A percentile compares a stretch with the other conserved stretches of the same genome.
Evolutionary conservation across 2,888 invertebrate genomes (phyloP).

Genomic region (Parnassius glacialis): DNA sequence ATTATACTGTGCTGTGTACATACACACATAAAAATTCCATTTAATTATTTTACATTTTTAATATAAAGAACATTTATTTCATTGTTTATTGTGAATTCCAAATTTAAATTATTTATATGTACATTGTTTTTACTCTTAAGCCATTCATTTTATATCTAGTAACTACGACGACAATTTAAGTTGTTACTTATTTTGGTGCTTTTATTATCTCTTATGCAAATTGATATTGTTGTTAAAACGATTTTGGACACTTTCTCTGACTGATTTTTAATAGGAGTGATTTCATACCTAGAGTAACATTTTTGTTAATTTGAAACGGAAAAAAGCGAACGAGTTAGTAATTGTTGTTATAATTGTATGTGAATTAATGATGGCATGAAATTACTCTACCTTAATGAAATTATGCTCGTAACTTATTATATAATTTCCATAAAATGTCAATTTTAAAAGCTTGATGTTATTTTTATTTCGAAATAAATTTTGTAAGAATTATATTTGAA

Average conservation of each 20-base stretch:
- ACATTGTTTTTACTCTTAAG: constrained; percentile 3
- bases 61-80: constrained; percentile 27
- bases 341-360: constrained; percentile 39
- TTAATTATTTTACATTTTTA: constrained; percentile 67
- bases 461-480: constrained; percentile 77
- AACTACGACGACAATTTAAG: not conserved
- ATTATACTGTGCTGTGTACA: constrained; percentile 65
- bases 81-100: constrained; percentile 33
- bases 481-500: constrained; percentile 53
- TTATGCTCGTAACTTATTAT: constrained; percentile 74
- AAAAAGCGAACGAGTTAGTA: not conserved
- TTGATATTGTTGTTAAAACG: constrained; percentile 10
- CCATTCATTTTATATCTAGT: not conserved
- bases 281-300: not conserved
- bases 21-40: constrained; percentile 64
- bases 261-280: constrained; percentile 12
- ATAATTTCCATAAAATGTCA: constrained; percentile 72
- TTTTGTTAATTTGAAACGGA: not conserved
- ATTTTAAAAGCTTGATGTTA: constrained; percentile 79
- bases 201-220: constrained; percentile 2
- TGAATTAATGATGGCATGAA: constrained; percentile 43
- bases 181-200: constrained; percentile 18
- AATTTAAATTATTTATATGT: constrained; percentile 20
- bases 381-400: constrained; percentile 69
- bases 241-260: constrained; percentile 11